Conservation (phyloP, 2,888 invertebrate species). For the Nephrotoma flavescens region DNA sequence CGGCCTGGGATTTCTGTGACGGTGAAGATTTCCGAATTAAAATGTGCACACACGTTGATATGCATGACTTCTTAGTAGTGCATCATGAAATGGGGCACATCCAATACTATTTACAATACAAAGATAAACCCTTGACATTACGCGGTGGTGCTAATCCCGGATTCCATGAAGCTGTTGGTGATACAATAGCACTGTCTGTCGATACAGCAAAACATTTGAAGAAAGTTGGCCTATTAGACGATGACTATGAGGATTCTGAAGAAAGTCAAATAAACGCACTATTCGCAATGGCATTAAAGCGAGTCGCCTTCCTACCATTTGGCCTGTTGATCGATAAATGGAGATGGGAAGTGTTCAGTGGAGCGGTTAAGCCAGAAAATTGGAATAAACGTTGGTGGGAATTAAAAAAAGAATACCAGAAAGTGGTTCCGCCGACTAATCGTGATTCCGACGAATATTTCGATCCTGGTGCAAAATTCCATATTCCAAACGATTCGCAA, state of each 20-base stretch:
- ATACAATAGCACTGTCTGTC: slow-evolving; percentile 33
- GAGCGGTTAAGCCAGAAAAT: slow-evolving; percentile 27
- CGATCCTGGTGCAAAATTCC: slow-evolving; percentile 35
- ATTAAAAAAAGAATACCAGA: slow-evolving; percentile 32
- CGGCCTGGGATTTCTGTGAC: slow-evolving; percentile 43
- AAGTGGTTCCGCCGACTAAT: slow-evolving; percentile 29
- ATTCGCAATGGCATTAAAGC: slow-evolving; percentile 33
- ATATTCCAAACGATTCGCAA: slow-evolving; percentile 32
- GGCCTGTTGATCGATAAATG: slow-evolving; percentile 41
- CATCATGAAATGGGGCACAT: slow-evolving; percentile 60
- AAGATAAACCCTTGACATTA: slow-evolving; percentile 51
- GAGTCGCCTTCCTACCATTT: slow-evolving; percentile 41
- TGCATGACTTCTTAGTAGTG: slow-evolving; percentile 10
- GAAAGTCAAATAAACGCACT: slow-evolving; percentile 32
- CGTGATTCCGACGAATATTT: slow-evolving; percentile 28
- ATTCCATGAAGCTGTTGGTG: slow-evolving; percentile 37
- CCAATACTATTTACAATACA: slow-evolving; percentile 61
- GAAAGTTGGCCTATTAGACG: slow-evolving; percentile 12
- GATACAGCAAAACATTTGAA: slow-evolving; percentile 26
- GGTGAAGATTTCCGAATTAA: slow-evolving; percentile 29
- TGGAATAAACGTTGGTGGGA: slow-evolving; percentile 35
- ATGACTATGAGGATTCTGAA: slow-evolving; percentile 15
- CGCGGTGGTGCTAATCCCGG: slow-evolving; percentile 50
- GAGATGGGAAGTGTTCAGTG: slow-evolving; percentile 40
- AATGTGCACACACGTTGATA: slow-evolving; percentile 12